Percentiles rank a stretch among this genome's conserved stretches.
Conservation (phyloP, 2,113 vertebrate species). For the Tonatia bakeri region DNA sequence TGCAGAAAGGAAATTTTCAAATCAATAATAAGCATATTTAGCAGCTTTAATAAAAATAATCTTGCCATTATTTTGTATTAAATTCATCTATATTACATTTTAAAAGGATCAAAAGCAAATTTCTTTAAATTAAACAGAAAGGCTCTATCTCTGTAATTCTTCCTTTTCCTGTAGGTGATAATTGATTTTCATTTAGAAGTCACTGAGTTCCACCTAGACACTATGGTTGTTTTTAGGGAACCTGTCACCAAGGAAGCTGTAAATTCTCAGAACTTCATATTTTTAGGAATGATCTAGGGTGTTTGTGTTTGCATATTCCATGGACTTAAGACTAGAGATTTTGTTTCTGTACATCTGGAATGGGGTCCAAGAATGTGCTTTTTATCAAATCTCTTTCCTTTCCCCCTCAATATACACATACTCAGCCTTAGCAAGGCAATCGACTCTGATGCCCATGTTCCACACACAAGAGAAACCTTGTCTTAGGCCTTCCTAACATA, state of each 20-base stretch:
- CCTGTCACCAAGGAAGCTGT: not conserved
- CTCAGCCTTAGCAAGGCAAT: not conserved
- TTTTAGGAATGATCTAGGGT: not conserved
- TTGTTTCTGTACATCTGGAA: not conserved
- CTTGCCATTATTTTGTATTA: not conserved
- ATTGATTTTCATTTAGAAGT: conserved; percentile 5
- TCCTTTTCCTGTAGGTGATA: not conserved
- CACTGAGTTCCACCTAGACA: not conserved
- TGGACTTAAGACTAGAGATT: not conserved
- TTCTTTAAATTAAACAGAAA: not conserved
- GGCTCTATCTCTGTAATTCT: not conserved
- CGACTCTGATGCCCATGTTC: not conserved
- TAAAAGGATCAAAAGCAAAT: not conserved
- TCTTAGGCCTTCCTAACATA: not conserved
- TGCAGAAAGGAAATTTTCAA: not conserved
- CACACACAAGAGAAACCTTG: not conserved
- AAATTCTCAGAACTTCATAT: not conserved
- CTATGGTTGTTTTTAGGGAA: not conserved
- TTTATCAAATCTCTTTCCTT: not conserved
- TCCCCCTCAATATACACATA: not conserved
- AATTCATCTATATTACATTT: not conserved
- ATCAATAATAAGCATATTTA: not conserved
- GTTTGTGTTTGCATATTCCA: not conserved
- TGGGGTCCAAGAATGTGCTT: not conserved
- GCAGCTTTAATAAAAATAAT: not conserved